Percentiles rank a stretch among this genome's conserved stretches.
These are phyloP conservation scores for Sialis fuliginosa DNA, from an alignment of 2,888 invertebrate species.

Conservation along the genomic window DNA sequence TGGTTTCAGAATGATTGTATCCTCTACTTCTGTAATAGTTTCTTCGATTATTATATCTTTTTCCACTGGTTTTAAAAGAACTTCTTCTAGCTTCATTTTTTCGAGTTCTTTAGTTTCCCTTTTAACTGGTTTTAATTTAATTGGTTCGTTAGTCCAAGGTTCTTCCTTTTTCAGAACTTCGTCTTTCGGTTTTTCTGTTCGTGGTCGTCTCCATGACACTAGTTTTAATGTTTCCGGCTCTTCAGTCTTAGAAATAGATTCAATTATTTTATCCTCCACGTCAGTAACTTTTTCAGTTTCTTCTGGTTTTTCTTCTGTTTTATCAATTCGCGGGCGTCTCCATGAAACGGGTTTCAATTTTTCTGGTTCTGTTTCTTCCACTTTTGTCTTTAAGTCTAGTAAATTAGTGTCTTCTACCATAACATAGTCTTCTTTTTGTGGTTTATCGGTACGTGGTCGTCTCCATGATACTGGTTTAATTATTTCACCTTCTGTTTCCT, in stretches of 20 bases:
- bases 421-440: slow-evolving; percentile 1
- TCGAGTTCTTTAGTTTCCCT: slow-evolving; percentile 30
- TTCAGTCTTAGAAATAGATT: too few relatives aligned
- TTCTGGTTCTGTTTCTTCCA: slow-evolving; percentile 25
- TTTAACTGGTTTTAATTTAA: slow-evolving; percentile 27
- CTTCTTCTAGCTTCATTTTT: slow-evolving; percentile 28
- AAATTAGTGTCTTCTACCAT: slow-evolving; percentile 1
- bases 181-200: slow-evolving; percentile 4
- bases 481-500: slow-evolving; percentile 7
- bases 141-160: slow-evolving; percentile 46
- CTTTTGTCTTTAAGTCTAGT: slow-evolving; percentile 19
- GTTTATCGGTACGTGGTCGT: slow-evolving; percentile 14
- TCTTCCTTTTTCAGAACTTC: slow-evolving; percentile 8
- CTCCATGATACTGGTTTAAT: slow-evolving; percentile 12
- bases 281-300: background rate
- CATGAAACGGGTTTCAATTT: slow-evolving; percentile 22
- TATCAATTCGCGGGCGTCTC: slow-evolving; percentile 12
- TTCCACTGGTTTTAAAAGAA: slow-evolving; percentile 31
- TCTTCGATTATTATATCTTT: slow-evolving; percentile 19
- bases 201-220: slow-evolving; percentile 9
- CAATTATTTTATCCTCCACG: background rate
- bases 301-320: slow-evolving; percentile 5
- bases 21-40: slow-evolving; percentile 7
- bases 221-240: too few relatives aligned
- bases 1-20: slow-evolving; percentile 11